Evolutionary conservation across 2,113 vertebrate species (phyloP).

Genomic region (Pogonocichla stellata): DNA sequence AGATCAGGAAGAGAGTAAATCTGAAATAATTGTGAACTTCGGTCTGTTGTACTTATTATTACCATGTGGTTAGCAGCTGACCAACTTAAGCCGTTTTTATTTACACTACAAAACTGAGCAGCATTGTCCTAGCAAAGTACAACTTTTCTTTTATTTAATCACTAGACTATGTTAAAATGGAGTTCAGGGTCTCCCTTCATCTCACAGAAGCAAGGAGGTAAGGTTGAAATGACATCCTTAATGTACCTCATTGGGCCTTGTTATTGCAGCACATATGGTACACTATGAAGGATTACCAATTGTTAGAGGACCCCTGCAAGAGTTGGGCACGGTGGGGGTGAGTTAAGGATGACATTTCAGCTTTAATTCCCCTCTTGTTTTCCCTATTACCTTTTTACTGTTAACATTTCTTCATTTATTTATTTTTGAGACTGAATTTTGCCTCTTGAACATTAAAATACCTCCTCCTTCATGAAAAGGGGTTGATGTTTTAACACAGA

Average conservation of each 20-base stretch:
- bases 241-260: slow-evolving; percentile 52
- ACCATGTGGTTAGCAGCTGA: slow-evolving; percentile 99
- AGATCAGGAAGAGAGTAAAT: slow-evolving; percentile 86
- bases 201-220: slow-evolving; percentile 47
- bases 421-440: neutral
- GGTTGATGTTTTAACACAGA: neutral
- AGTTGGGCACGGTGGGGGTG: slow-evolving; percentile 54
- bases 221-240: slow-evolving; percentile 56
- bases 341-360: slow-evolving; percentile 67
- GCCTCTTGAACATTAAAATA: neutral
- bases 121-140: slow-evolving; percentile 69
- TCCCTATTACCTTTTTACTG: slow-evolving; percentile 2
- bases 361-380: slow-evolving; percentile 56
- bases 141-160: slow-evolving; percentile 55
- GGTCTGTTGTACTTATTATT: slow-evolving; percentile 79
- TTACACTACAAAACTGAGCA: slow-evolving; percentile 83
- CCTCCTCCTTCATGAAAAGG: neutral
- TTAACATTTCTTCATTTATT: neutral
- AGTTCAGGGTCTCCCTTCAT: slow-evolving; percentile 48
- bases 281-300: slow-evolving; percentile 65
- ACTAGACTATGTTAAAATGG: slow-evolving; percentile 55
- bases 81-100: slow-evolving; percentile 83
- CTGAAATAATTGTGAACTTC: slow-evolving; percentile 90
- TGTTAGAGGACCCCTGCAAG: slow-evolving; percentile 61
- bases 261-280: slow-evolving; percentile 63